phyloP scores from a whole-genome alignment of 2,113 vertebrate species.

The Neolamprologus kungweensis region DNA sequence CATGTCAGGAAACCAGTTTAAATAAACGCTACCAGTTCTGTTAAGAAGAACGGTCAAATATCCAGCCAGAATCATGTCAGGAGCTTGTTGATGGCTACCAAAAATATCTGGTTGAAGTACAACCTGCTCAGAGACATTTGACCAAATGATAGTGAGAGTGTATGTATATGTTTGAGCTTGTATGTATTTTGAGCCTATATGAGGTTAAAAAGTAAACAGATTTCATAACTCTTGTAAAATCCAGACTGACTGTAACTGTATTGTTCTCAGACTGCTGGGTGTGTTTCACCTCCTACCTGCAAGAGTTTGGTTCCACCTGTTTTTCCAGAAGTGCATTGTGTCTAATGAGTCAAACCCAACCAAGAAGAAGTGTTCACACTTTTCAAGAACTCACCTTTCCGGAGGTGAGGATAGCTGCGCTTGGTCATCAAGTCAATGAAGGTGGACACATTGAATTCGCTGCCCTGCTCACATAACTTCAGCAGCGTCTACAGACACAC shows the following conservation, averaged over 20 bases:
- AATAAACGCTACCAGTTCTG: not conserved
- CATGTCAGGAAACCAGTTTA: not conserved
- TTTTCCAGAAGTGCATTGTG: not conserved
- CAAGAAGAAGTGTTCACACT: not conserved
- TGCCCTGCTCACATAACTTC: slow-evolving; percentile 76
- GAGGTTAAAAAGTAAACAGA: not conserved
- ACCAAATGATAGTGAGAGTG: not conserved
- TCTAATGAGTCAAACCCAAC: not conserved
- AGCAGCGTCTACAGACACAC: slow-evolving; percentile 72
- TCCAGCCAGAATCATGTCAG: not conserved
- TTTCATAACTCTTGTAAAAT: not conserved
- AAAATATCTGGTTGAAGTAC: not conserved
- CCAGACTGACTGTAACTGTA: not conserved
- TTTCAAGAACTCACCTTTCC: slow-evolving; percentile 67
- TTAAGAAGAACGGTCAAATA: not conserved
- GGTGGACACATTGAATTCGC: slow-evolving; percentile 68
- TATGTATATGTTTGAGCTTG: not conserved
- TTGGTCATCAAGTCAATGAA: slow-evolving; percentile 77
- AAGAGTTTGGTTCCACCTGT: slow-evolving; percentile 23
- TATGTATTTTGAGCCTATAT: not conserved
- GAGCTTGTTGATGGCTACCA: not conserved
- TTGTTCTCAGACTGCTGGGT: not conserved
- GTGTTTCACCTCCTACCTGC: not conserved
- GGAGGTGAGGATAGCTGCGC: slow-evolving; percentile 77
- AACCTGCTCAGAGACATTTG: not conserved